Percentiles rank a stretch among this genome's conserved stretches.
These are phyloP conservation scores for Lerista edwardsae DNA, from an alignment of 2,797 vertebrate genomes.

Conservation along the genomic window DNA sequence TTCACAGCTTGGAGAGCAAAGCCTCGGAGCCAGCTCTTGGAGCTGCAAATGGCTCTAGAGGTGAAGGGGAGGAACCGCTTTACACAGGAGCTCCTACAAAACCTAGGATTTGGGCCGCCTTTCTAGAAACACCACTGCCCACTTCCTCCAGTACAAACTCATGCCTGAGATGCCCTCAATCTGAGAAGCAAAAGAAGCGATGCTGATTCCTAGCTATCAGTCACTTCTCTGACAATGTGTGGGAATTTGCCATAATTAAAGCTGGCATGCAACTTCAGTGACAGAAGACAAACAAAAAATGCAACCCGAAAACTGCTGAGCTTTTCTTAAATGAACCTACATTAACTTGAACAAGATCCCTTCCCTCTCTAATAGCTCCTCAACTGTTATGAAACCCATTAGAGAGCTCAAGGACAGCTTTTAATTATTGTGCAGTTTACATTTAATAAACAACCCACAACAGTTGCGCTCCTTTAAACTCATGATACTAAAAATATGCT, in stretches of 20 bases:
- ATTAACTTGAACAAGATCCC: background rate
- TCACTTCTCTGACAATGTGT: background rate
- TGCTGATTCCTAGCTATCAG: background rate
- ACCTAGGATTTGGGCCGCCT: too few relatives aligned
- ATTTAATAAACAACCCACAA: conserved; percentile 44
- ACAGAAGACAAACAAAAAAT: too few relatives aligned
- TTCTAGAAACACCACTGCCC: background rate
- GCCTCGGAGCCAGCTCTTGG: too few relatives aligned
- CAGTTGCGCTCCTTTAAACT: conserved; percentile 52
- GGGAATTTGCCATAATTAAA: background rate
- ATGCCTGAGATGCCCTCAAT: background rate
- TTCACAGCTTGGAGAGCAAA: too few relatives aligned
- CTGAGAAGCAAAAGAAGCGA: background rate
- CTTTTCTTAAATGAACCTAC: background rate
- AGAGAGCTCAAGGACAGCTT: background rate
- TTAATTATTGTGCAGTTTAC: conserved; percentile 51
- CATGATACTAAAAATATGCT: conserved; percentile 64
- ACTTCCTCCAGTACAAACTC: background rate
- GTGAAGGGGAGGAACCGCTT: too few relatives aligned
- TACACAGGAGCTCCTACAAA: too few relatives aligned
- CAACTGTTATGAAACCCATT: background rate
- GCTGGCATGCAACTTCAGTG: background rate
- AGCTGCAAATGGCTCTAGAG: too few relatives aligned
- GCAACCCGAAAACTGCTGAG: background rate
- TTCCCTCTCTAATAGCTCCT: background rate